Evolutionary conservation across 2,888 invertebrate genomes (phyloP).

Genomic region (Minunthozetes semirufus): DNA sequence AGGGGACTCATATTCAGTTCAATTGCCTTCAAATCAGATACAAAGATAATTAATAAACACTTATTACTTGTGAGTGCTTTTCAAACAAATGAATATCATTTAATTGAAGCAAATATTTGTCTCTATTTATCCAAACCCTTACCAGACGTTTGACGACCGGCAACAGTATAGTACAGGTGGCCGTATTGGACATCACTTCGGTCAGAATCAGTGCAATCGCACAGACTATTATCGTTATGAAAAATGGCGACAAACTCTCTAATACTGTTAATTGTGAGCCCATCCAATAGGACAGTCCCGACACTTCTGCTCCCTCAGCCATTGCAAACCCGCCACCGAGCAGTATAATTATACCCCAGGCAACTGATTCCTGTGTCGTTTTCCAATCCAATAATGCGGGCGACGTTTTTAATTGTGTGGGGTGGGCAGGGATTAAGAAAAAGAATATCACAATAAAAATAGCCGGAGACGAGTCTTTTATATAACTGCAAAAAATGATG

Average conservation of each 20-base stretch:
- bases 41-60: neutral
- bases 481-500: slow-evolving; percentile 43
- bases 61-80: neutral
- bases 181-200: slow-evolving; percentile 82
- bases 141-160: slow-evolving; percentile 68
- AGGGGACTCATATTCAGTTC: slow-evolving; percentile 71
- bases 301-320: slow-evolving; percentile 48
- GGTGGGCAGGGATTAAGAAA: slow-evolving; percentile 74
- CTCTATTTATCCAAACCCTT: slow-evolving; percentile 22
- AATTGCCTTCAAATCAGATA: slow-evolving; percentile 56
- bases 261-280: slow-evolving; percentile 39
- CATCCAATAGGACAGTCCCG: slow-evolving; percentile 42
- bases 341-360: slow-evolving; percentile 81
- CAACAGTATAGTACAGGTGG: slow-evolving; percentile 76
- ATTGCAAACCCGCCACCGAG: slow-evolving; percentile 57
- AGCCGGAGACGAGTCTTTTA: slow-evolving; percentile 55
- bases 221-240: slow-evolving; percentile 67
- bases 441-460: slow-evolving; percentile 72
- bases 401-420: slow-evolving; percentile 55
- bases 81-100: neutral
- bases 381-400: slow-evolving; percentile 70
- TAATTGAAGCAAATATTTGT: neutral
- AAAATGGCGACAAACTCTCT: slow-evolving; percentile 55
- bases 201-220: slow-evolving; percentile 71
- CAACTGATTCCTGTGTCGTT: slow-evolving; percentile 71